A percentile compares a stretch with the other conserved stretches of the same genome.
phyloP scores from a whole-genome alignment of 2,888 invertebrate species.

The Barypeithes pellucidus region DNA sequence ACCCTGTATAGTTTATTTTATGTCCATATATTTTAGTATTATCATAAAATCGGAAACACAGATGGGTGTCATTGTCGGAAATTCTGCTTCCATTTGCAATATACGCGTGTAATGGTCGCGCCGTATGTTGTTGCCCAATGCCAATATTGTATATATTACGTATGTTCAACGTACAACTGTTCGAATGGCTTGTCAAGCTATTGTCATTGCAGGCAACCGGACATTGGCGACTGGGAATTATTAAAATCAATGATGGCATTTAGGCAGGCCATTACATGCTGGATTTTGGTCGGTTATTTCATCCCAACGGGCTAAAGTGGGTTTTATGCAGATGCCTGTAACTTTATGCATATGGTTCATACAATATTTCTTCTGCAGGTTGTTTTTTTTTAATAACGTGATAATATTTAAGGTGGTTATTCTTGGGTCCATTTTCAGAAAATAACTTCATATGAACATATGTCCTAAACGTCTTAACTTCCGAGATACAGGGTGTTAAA shows the following conservation, averaged over 20 bases:
- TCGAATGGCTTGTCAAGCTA: neutral
- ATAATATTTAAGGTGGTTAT: too few species aligned
- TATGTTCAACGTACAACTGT: neutral
- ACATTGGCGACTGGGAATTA: neutral
- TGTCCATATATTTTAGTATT: neutral
- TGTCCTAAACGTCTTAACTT: too few species aligned
- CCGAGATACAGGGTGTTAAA: too few species aligned
- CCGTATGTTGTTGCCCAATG: neutral
- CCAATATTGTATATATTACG: neutral
- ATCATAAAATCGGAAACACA: neutral
- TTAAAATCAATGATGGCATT: neutral
- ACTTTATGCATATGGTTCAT: too few species aligned
- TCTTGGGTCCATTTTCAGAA: too few species aligned
- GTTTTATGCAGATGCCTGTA: too few species aligned
- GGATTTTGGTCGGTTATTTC: too few species aligned
- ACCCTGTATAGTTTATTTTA: neutral
- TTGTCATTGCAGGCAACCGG: neutral
- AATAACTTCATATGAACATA: too few species aligned
- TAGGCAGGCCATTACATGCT: too few species aligned
- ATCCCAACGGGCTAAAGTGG: too few species aligned
- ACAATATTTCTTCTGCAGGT: too few species aligned
- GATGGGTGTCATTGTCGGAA: neutral
- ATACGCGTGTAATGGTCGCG: neutral
- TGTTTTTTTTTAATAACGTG: too few species aligned
- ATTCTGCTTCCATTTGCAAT: conserved; percentile 12